Conservation (phyloP, 2,797 vertebrate genomes). For the Chanos chanos region DNA sequence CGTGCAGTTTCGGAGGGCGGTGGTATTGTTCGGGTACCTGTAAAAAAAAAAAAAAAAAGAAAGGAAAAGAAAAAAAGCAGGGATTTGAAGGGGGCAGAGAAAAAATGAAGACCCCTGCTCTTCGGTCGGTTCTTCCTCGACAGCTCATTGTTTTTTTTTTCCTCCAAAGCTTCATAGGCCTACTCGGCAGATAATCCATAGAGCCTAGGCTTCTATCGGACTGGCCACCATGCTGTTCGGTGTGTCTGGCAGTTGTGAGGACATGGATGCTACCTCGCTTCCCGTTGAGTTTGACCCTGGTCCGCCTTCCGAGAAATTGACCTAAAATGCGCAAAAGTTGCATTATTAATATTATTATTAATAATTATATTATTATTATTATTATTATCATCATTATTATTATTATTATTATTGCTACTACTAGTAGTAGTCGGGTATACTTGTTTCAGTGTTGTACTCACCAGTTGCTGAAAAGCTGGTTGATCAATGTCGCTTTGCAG, state of each 20-base stretch:
- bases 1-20: constrained; percentile 70
- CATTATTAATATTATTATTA: not conserved
- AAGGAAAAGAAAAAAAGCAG: too few relatives aligned
- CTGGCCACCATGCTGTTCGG: constrained; percentile 99
- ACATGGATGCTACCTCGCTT: constrained; percentile 98
- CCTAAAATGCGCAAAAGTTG: constrained; percentile 62
- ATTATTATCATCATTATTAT: not conserved
- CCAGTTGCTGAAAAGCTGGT: constrained; percentile 94
- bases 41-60: too few relatives aligned
- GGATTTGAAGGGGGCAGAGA: constrained; percentile 29
- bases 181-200: constrained; percentile 57
- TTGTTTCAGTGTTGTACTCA: too few relatives aligned
- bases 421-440: too few relatives aligned
- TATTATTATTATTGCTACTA: not conserved
- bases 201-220: constrained; percentile 93
- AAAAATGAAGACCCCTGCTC: constrained; percentile 30
- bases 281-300: constrained; percentile 97
- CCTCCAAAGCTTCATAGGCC: constrained; percentile 65
- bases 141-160: too few relatives aligned
- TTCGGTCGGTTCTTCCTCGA: constrained; percentile 58
- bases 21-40: constrained; percentile 48
- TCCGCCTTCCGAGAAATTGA: constrained; percentile 96
- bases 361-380: not conserved
- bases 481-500: constrained; percentile 97
- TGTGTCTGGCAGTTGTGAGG: constrained; percentile 97